Evolutionary conservation across 2,888 invertebrate genomes (phyloP).

Genomic region (Caenorhabditis sp.): DNA sequence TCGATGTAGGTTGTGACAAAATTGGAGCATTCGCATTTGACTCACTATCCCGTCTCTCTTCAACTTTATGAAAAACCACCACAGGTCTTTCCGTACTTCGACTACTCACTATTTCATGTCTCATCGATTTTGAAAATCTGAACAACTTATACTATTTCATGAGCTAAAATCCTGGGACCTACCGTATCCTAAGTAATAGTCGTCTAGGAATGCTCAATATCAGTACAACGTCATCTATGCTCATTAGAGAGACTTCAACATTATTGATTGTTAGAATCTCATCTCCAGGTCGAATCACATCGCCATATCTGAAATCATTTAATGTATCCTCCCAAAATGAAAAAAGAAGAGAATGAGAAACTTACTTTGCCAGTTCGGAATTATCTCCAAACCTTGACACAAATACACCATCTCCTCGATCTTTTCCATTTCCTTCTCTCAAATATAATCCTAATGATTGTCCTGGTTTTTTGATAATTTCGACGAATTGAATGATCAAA

Average conservation of each 20-base stretch:
- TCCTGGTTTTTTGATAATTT: conserved; percentile 97
- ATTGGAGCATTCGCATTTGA: conserved; percentile 45
- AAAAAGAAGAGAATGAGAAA: not conserved
- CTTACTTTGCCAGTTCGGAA: conserved; percentile 62
- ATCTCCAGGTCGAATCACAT: conserved; percentile 92
- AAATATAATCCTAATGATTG: conserved; percentile 94
- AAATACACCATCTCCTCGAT: conserved; percentile 93
- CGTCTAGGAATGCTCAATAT: conserved; percentile 98
- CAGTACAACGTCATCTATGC: conserved; percentile 97
- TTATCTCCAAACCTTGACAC: conserved; percentile 92
- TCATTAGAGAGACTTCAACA: conserved; percentile 94
- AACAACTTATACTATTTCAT: no score
- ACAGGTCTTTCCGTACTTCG: conserved; percentile 54
- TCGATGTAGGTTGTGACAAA: conserved; percentile 63
- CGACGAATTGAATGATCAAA: conserved; percentile 78
- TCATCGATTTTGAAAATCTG: conserved; percentile 48
- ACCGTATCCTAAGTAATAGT: conserved; percentile 89
- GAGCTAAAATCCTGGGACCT: no score
- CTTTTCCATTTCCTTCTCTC: conserved; percentile 92
- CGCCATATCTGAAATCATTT: conserved; percentile 80
- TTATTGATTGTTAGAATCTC: conserved; percentile 97
- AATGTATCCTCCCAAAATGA: not conserved
- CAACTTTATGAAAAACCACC: conserved; percentile 68
- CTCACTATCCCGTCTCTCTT: conserved; percentile 50
- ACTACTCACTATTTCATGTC: conserved; percentile 33